A percentile compares a stretch with the other conserved stretches of the same genome.
Evolutionary conservation across 1,140 invertebrate genomes (phyloP).

Genomic region (Sarcophaga peregrina): DNA sequence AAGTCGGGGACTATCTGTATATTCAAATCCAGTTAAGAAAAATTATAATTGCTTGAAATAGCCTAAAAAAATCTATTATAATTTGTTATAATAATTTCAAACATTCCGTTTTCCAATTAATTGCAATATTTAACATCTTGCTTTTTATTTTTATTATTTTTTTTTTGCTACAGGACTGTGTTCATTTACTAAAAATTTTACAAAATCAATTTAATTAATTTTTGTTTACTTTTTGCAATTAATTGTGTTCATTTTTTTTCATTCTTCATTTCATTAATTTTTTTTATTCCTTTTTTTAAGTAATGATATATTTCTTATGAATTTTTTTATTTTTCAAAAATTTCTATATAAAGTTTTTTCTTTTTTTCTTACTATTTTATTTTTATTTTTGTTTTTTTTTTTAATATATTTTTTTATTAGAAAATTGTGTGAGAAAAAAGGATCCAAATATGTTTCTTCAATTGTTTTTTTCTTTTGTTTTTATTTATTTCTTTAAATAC

Average conservation of each 20-base stretch:
- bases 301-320: not conserved
- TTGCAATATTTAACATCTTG: too few relatives aligned
- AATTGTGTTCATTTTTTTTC: not conserved
- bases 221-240: not conserved
- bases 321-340: not conserved
- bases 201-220: constrained; percentile 3
- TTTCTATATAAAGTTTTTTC: not conserved
- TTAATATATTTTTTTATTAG: not conserved
- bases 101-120: not conserved
- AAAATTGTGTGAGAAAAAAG: constrained; percentile 9
- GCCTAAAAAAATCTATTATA: not conserved
- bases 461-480: constrained; percentile 35
- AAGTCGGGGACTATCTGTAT: too few relatives aligned
- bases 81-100: not conserved
- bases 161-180: not conserved
- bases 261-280: not conserved
- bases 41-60: too few relatives aligned
- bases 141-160: not conserved
- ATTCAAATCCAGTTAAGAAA: too few relatives aligned
- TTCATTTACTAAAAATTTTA: constrained; percentile 14
- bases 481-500: constrained; percentile 49
- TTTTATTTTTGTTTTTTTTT: not conserved
- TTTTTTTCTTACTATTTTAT: not conserved
- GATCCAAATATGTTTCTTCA: constrained; percentile 4
- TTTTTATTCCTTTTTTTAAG: not conserved